Percentiles rank a stretch among this genome's conserved stretches.
These are phyloP conservation scores for Actinia equina DNA, from an alignment of 64 coral and sea anemone genomes.

Conservation along the genomic window DNA sequence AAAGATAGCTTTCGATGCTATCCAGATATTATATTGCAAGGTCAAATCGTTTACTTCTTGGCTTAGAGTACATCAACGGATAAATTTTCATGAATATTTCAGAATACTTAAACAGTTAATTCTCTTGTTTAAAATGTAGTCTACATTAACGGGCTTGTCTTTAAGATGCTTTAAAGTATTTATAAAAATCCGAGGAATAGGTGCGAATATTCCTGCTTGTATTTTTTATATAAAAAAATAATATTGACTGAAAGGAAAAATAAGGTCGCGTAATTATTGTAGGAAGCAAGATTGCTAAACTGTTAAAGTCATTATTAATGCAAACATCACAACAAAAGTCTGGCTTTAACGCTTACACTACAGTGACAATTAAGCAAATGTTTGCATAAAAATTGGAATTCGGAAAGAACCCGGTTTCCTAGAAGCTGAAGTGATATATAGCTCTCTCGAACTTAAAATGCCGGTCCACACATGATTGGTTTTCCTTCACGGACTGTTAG, in stretches of 20 bases:
- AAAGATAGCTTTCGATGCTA: constrained; percentile 6
- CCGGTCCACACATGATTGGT: neutral
- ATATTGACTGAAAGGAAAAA: neutral
- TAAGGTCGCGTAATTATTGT: constrained; percentile 21
- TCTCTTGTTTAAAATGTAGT: neutral
- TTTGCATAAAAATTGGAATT: neutral
- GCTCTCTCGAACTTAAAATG: neutral
- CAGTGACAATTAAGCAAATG: neutral
- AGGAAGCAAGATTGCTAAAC: constrained; percentile 1
- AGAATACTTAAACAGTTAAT: neutral
- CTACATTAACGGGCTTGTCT: neutral
- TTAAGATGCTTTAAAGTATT: neutral
- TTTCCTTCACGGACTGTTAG: neutral
- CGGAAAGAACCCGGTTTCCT: no score
- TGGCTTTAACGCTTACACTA: constrained; percentile 5
- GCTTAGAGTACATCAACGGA: neutral
- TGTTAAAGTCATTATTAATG: constrained; percentile 62
- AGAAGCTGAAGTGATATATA: neutral
- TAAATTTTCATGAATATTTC: neutral
- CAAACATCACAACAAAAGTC: constrained; percentile 66
- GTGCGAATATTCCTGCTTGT: neutral
- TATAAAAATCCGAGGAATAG: neutral
- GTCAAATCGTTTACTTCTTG: constrained; percentile 1
- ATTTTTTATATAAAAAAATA: neutral
- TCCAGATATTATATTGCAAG: neutral